phyloP scores from a whole-genome alignment of 2,113 vertebrate genomes.

The Barnardius zonarius region DNA sequence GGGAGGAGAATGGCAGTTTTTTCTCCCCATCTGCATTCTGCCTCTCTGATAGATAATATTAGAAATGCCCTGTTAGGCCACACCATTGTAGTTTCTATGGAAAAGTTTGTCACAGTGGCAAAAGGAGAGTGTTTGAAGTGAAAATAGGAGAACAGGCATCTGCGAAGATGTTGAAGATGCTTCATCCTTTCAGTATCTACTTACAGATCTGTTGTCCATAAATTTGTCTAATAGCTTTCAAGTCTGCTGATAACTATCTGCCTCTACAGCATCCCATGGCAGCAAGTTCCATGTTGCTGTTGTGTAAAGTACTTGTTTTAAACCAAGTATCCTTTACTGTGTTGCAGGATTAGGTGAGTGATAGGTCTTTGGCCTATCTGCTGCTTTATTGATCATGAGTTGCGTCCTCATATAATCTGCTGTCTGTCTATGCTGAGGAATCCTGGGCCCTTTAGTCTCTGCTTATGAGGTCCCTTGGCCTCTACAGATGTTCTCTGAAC shows the following conservation, averaged over 20 bases:
- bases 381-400: neutral
- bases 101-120: neutral
- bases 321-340: neutral
- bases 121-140: neutral
- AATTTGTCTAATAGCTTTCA: neutral
- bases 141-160: neutral
- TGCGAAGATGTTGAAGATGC: neutral
- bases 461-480: neutral
- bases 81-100: neutral
- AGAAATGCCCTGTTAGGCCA: neutral
- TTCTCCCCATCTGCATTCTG: neutral
- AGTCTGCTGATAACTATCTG: neutral
- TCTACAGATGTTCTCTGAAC: neutral
- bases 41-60: neutral
- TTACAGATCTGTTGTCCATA: neutral
- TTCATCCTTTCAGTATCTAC: neutral
- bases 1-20: fast-evolving
- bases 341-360: neutral
- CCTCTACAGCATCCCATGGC: neutral
- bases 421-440: neutral
- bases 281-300: neutral
- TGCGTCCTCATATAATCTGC: neutral
- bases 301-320: neutral
- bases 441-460: neutral
- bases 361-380: neutral